Evolutionary conservation across 1,140 invertebrate genomes (phyloP).

Genomic region (Drosophila rhopaloa): DNA sequence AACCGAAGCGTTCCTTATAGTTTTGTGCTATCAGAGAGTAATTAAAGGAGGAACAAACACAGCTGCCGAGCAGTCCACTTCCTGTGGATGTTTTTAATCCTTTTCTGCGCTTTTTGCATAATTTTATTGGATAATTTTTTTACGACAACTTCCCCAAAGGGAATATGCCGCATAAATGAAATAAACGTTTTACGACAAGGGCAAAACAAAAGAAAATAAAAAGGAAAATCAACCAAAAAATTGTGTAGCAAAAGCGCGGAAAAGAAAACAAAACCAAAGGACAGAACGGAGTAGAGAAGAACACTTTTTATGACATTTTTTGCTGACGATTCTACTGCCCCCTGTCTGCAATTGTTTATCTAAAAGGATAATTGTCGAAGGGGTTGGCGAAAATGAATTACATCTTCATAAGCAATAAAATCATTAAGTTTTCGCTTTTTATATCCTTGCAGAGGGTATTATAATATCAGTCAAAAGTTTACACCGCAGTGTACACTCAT

Average conservation of each 20-base stretch:
- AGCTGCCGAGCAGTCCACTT: constrained; percentile 48
- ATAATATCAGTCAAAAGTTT: too few species aligned
- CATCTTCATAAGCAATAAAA: constrained; percentile 82
- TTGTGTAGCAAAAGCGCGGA: constrained; percentile 63
- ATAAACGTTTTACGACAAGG: constrained; percentile 77
- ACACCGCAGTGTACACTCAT: too few species aligned
- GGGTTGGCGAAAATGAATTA: constrained; percentile 76
- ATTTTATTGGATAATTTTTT: constrained; percentile 71
- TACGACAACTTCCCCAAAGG: constrained; percentile 70
- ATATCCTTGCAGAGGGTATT: too few species aligned
- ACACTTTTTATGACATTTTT: constrained; percentile 55
- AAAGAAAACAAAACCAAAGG: constrained; percentile 68
- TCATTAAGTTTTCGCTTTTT: constrained; percentile 70
- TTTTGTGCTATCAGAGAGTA: constrained; percentile 69
- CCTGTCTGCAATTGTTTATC: constrained; percentile 75
- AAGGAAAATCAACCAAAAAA: constrained; percentile 52
- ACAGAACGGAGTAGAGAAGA: constrained; percentile 24
- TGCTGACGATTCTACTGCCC: constrained; percentile 20
- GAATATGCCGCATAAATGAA: constrained; percentile 78
- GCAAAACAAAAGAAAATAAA: constrained; percentile 49
- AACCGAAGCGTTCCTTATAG: constrained; percentile 55
- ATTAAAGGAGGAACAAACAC: constrained; percentile 70
- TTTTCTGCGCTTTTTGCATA: constrained; percentile 68
- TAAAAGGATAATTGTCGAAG: constrained; percentile 78
- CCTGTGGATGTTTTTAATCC: constrained; percentile 73